Conservation (phyloP, 2,113 vertebrate genomes). For the Ochotona princeps region DNA sequence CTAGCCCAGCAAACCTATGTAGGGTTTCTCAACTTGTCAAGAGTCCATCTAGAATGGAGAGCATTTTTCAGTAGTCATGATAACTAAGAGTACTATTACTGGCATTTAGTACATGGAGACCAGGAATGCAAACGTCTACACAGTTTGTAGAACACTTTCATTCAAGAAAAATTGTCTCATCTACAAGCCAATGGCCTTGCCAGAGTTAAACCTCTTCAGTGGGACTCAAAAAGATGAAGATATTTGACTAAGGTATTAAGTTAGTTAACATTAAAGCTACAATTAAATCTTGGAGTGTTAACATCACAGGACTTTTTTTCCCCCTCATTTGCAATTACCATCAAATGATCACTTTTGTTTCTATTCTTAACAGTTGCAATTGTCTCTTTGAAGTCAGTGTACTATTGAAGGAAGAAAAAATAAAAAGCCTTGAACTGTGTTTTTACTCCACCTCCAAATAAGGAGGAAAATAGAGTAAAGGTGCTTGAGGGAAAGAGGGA, state of each 20-base stretch:
- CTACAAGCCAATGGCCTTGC: background rate
- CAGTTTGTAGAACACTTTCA: background rate
- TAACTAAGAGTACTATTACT: background rate
- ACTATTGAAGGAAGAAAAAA: constrained; percentile 53
- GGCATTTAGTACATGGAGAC: background rate
- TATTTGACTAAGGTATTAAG: background rate
- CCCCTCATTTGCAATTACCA: constrained; percentile 63
- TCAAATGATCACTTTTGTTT: constrained; percentile 49
- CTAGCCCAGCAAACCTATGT: background rate
- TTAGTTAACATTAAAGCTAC: constrained; percentile 25
- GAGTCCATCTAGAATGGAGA: background rate
- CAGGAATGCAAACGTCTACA: background rate
- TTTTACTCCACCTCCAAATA: constrained; percentile 45
- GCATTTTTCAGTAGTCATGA: background rate
- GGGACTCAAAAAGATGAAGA: constrained; percentile 9
- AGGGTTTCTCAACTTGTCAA: background rate
- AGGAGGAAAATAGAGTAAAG: background rate
- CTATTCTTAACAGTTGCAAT: constrained; percentile 61
- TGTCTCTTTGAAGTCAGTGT: constrained; percentile 65
- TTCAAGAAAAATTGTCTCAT: background rate
- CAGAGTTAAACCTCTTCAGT: background rate
- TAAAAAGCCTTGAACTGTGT: constrained; percentile 46
- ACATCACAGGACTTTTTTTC: constrained; percentile 54
- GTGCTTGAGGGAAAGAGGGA: background rate
- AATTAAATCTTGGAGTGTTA: constrained; percentile 49